A percentile compares a stretch with the other conserved stretches of the same genome.
Evolutionary conservation across 1,140 invertebrate genomes (phyloP).

Genomic region (Aporrectodea caliginosa): DNA sequence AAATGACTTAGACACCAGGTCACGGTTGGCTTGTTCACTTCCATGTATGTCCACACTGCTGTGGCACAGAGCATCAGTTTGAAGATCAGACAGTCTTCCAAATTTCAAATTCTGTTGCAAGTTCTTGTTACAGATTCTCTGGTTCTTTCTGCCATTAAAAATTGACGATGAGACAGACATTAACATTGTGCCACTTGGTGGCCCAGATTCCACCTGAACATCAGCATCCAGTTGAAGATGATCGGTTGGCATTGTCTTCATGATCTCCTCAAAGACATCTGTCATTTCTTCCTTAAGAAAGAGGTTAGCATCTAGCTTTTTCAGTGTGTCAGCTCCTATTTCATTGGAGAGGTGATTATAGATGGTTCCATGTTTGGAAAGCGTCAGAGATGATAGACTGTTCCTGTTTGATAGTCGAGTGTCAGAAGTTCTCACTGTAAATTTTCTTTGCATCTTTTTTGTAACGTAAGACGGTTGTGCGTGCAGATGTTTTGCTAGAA

Average conservation of each 20-base stretch:
- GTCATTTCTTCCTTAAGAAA: constrained; percentile 53
- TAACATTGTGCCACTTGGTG: not conserved
- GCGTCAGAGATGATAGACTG: not conserved
- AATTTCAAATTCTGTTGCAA: not conserved
- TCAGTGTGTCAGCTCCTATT: constrained; percentile 51
- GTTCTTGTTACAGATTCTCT: not conserved
- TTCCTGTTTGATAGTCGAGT: not conserved
- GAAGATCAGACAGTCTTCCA: not conserved
- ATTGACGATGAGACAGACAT: not conserved
- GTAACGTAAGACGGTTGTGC: not conserved
- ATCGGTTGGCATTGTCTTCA: constrained; percentile 50
- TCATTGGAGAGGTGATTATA: constrained; percentile 29
- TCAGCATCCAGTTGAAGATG: constrained; percentile 52
- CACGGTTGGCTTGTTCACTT: constrained; percentile 31
- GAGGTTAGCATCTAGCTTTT: constrained; percentile 51
- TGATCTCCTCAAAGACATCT: constrained; percentile 55
- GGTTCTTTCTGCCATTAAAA: not conserved
- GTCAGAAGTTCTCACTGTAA: not conserved
- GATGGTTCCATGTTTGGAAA: not conserved
- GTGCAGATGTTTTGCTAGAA: not conserved
- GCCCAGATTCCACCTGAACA: not conserved
- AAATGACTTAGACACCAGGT: constrained; percentile 48
- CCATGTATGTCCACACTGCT: not conserved
- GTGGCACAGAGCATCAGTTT: not conserved
- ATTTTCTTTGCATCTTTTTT: not conserved